Evolutionary conservation across 2,797 vertebrate genomes (phyloP), one percentile per base, ranked within the genome.

Genomic region (Premnoplex brunnescens): DNA sequence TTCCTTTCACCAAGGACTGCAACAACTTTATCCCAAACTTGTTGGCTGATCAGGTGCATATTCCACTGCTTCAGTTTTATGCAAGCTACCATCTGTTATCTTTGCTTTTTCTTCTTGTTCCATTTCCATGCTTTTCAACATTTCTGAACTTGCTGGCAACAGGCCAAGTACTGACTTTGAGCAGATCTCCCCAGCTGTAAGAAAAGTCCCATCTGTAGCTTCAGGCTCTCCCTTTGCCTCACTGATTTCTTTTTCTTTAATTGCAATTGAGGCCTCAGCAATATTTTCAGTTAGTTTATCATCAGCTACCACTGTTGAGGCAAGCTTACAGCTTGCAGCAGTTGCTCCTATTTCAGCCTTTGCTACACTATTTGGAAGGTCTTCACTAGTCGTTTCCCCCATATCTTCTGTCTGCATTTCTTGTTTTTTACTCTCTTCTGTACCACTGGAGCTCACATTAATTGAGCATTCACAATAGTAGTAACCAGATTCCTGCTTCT

Each of bases 401-500:
- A 46, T n/a, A 34, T 28, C 56, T 77, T 87, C 62, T 20, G 12
- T 48, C 60, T 81, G 64, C 32, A 82, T 44, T 85, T 83, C 58
- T 82, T 59, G 64, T 26, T 86, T 82, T 14, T 93, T 52, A 5
- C 67, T 62, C 56, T 82, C 64, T 79, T 92, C 76, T 14, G 7
- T 63, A 52, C 23, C 34, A 2, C 20, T 14, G 28, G 62, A 62
- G 27, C 46, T 69, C 89, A 97, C 59, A 7, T 68, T n/a, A 56
- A 96, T 85, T 30, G 94, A 97, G 32, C 68, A 95, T 55, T 97
- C 96, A 4, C 93, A 97, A 2, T 91, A 62, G 48, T 96, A 96
- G 37, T 93, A 97, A 41, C 93, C 96, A 91, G 97, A 97, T 54
- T 96, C 81, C 59, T 97, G 96, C 79, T 96, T 91, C 85, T 97